A percentile compares a stretch with the other conserved stretches of the same genome.
phyloP scores from a whole-genome alignment of 1,140 invertebrate species.

The Tigriopus japonicus region DNA sequence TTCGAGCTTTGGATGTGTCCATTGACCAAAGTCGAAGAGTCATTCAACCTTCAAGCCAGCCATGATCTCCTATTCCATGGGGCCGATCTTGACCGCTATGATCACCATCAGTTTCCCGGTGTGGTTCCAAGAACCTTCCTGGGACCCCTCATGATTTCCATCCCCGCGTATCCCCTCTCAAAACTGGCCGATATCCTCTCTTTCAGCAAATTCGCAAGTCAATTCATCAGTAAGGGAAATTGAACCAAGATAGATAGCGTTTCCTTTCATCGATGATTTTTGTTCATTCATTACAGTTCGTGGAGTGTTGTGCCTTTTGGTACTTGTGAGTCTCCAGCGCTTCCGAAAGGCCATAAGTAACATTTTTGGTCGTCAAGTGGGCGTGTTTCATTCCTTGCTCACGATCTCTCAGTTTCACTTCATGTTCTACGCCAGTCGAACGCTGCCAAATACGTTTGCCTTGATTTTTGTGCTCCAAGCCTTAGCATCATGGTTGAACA shows the following conservation, averaged over 20 bases:
- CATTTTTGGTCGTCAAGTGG: conserved; percentile 53
- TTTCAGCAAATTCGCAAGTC: conserved; percentile 65
- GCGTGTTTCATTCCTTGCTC: conserved; percentile 31
- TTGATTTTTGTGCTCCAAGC: conserved; percentile 57
- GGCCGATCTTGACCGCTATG: conserved; percentile 74
- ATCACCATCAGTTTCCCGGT: conserved; percentile 93
- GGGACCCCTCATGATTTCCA: conserved; percentile 66
- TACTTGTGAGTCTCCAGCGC: conserved; percentile 49
- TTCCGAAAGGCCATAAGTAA: conserved; percentile 48
- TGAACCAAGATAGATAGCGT: neutral
- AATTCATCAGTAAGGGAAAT: conserved; percentile 58
- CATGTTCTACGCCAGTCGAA: conserved; percentile 82
- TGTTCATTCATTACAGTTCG: conserved; percentile 48
- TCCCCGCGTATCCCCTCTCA: conserved; percentile 27
- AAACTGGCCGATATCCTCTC: conserved; percentile 27
- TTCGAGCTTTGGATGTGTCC: conserved; percentile 38
- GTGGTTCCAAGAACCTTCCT: conserved; percentile 93
- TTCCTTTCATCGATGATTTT: neutral
- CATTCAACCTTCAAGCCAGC: conserved; percentile 93
- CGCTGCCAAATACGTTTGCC: conserved; percentile 90
- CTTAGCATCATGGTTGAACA: conserved; percentile 61
- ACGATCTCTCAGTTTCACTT: conserved; percentile 91
- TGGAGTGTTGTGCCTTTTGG: conserved; percentile 47
- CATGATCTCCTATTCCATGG: conserved; percentile 87
- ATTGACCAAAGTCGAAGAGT: conserved; percentile 98